Conservation (phyloP, 2,888 invertebrate genomes). For the Ennomos erosarius region DNA sequence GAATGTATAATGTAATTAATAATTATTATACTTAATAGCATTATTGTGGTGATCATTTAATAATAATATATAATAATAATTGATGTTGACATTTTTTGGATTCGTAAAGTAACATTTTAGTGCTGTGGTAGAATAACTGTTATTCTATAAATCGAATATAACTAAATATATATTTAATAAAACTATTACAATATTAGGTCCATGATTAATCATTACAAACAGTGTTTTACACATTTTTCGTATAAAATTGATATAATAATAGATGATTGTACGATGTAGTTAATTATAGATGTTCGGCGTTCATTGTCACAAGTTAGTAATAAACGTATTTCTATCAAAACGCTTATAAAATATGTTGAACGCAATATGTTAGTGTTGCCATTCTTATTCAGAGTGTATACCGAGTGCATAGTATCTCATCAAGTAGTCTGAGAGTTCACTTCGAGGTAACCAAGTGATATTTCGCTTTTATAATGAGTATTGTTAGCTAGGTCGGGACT, state of each 20-base stretch:
- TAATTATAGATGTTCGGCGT: slow-evolving; percentile 1
- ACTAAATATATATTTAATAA: slow-evolving; percentile 1
- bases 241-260: too few relatives aligned
- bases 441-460: slow-evolving; percentile 59
- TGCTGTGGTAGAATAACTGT: slow-evolving; percentile 21
- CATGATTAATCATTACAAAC: slow-evolving; percentile 1
- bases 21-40: neutral
- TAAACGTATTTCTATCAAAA: neutral
- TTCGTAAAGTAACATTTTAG: slow-evolving; percentile 15
- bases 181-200: slow-evolving; percentile 1
- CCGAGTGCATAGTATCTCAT: slow-evolving; percentile 1
- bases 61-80: neutral
- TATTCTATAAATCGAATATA: neutral
- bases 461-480: slow-evolving; percentile 57
- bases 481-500: slow-evolving; percentile 44
- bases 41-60: slow-evolving; percentile 9
- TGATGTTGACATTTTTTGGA: slow-evolving; percentile 2
- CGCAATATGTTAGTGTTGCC: slow-evolving; percentile 3
- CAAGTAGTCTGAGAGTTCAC: slow-evolving; percentile 25
- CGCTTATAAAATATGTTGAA: slow-evolving; percentile 1
- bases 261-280: neutral
- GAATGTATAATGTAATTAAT: slow-evolving; percentile 11
- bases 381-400: neutral
- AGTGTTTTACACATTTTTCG: too few relatives aligned
- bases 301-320: slow-evolving; percentile 5